Conservation (phyloP, 2,113 vertebrate species). For the Cervus canadensis region DNA sequence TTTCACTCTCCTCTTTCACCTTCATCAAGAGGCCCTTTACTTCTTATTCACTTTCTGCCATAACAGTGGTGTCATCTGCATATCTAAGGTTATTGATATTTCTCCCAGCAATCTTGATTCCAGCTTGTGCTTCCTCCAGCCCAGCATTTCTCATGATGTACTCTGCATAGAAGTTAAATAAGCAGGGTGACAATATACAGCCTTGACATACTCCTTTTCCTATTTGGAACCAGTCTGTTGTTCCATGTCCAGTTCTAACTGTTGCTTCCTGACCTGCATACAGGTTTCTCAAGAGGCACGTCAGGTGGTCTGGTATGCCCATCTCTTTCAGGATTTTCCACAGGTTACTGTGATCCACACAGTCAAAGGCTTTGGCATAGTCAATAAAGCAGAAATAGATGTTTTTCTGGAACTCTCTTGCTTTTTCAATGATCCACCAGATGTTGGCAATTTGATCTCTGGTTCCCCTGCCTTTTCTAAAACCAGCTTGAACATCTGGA, state of each 20-base stretch:
- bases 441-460: not conserved
- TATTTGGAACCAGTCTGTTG: not conserved
- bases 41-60: not conserved
- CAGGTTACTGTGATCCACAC: not conserved
- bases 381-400: not conserved
- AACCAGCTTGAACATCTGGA: not conserved
- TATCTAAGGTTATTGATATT: not conserved
- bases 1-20: not conserved
- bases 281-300: not conserved
- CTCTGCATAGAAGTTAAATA: no score
- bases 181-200: no score
- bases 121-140: not conserved
- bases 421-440: not conserved
- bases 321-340: not conserved
- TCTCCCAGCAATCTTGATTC: not conserved
- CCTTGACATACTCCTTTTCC: not conserved
- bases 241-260: not conserved
- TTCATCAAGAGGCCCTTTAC: not conserved
- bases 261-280: not conserved
- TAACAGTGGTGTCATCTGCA: not conserved
- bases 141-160: rapidly evolving
- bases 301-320: not conserved
- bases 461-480: not conserved
- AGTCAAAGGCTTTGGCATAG: not conserved
- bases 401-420: not conserved